phyloP scores from a whole-genome alignment of 2,888 invertebrate species.

The Tipula confusa region DNA sequence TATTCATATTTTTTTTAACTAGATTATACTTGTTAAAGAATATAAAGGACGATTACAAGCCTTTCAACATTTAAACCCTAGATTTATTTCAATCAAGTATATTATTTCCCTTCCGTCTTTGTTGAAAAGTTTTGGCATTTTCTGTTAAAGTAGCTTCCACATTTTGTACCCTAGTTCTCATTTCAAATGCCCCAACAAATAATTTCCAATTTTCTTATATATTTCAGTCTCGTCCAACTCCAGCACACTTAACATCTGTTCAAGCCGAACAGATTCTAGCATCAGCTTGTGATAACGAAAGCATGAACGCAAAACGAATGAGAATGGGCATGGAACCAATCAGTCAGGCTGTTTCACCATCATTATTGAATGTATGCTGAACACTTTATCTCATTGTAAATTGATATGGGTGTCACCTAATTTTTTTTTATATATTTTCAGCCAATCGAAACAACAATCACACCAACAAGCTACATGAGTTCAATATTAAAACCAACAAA shows the following conservation, averaged over 20 bases:
- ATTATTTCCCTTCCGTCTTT: no score
- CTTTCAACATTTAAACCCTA: no score
- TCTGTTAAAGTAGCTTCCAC: neutral
- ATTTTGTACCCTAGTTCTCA: constrained; percentile 30
- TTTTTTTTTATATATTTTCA: neutral
- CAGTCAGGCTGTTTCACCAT: constrained; percentile 72
- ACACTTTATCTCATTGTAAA: neutral
- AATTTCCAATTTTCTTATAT: neutral
- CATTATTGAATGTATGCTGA: constrained; percentile 49
- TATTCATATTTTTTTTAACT: no score
- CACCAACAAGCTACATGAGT: constrained; percentile 29
- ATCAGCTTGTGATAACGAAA: constrained; percentile 95
- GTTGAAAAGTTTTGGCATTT: neutral
- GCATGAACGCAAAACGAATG: constrained; percentile 96
- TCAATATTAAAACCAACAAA: constrained; percentile 28
- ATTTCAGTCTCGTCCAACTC: constrained; percentile 82
- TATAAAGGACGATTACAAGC: no score
- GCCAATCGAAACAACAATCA: constrained; percentile 27
- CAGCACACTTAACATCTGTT: constrained; percentile 93
- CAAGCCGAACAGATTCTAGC: constrained; percentile 95
- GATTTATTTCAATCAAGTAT: no score
- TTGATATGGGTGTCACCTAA: neutral
- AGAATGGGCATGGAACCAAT: constrained; percentile 91
- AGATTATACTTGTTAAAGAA: no score
- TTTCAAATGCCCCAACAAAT: neutral